Percentiles rank a stretch among this genome's conserved stretches.
These are phyloP conservation scores for Albula glossodonta DNA, from an alignment of 2,113 vertebrate genomes.

Conservation along the genomic window DNA sequence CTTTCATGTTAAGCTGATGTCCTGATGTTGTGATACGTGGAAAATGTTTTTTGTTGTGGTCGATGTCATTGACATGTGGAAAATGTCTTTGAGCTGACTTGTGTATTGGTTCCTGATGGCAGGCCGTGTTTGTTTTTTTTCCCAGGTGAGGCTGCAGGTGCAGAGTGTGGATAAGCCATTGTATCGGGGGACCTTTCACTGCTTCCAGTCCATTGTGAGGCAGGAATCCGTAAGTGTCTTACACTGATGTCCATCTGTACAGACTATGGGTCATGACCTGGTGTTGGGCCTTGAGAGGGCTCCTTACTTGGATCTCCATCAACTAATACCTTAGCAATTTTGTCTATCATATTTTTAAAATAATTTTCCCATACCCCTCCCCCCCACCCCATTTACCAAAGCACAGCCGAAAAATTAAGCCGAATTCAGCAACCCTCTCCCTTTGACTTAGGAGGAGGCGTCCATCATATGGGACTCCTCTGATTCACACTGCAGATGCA, in stretches of 20 bases:
- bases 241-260: background rate
- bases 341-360: no score
- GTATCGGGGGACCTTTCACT: slow-evolving; percentile 91
- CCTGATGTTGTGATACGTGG: slow-evolving; percentile 19
- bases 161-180: slow-evolving; percentile 85
- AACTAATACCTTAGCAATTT: no score
- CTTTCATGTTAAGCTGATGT: background rate
- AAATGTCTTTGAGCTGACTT: background rate
- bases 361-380: no score
- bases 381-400: no score
- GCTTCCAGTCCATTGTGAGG: slow-evolving; percentile 92
- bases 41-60: background rate
- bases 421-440: no score
- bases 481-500: no score
- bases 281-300: no score
- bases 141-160: slow-evolving; percentile 93
- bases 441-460: no score
- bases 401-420: no score
- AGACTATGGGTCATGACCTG: no score
- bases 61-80: slow-evolving; percentile 21
- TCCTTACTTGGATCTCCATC: no score
- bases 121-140: slow-evolving; percentile 43
- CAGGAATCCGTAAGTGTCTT: slow-evolving; percentile 88
- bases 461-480: no score
- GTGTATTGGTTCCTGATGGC: background rate